phyloP scores from a whole-genome alignment of 2,113 vertebrate genomes.

The Catagonus wagneri region DNA sequence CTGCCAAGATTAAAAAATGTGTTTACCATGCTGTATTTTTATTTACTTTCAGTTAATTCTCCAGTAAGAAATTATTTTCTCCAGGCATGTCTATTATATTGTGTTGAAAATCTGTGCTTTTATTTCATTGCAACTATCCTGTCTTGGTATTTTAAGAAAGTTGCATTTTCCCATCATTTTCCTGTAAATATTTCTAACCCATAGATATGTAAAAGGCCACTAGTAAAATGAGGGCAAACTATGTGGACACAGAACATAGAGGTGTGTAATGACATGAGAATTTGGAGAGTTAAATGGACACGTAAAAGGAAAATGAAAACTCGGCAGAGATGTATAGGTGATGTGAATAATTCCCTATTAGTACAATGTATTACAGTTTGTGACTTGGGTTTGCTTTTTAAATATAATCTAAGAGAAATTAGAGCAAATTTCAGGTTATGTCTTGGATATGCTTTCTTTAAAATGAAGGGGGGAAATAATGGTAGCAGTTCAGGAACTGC shows the following conservation, averaged over 20 bases:
- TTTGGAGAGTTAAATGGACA: neutral
- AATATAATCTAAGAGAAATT: neutral
- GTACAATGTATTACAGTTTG: neutral
- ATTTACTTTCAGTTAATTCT: constrained; percentile 3
- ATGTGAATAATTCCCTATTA: neutral
- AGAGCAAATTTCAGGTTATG: neutral
- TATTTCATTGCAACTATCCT: neutral
- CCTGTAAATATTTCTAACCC: neutral
- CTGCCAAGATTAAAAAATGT: neutral
- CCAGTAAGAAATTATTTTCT: neutral
- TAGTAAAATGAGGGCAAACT: neutral
- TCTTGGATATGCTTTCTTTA: neutral
- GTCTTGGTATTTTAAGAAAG: neutral
- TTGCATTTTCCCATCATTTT: neutral
- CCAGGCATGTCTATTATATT: neutral
- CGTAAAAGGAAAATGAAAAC: neutral
- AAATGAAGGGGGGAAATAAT: neutral
- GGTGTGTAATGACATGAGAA: neutral
- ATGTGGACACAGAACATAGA: neutral
- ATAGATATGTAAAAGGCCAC: neutral
- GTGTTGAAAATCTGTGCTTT: neutral
- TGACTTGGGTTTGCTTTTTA: neutral
- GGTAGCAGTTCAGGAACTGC: neutral
- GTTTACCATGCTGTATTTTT: neutral
- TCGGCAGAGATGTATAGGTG: neutral